Evolutionary conservation across 2,113 vertebrate species (phyloP), one percentile per base, ranked within the genome.

Genomic region (Helogale parvula): DNA sequence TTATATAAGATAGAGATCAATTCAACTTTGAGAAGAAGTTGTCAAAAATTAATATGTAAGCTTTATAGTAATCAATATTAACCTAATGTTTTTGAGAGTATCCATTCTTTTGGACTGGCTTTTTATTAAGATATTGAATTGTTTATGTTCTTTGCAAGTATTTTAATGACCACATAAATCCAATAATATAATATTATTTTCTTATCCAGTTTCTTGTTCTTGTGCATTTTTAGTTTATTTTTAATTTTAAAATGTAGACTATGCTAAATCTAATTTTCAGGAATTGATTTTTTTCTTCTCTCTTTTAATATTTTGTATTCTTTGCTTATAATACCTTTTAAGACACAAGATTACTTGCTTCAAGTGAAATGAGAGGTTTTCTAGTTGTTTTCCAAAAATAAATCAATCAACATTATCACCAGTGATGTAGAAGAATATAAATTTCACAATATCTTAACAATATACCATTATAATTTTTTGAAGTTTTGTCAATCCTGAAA

Each of bases 11-110:
- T 60, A 45, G 19, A 63, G 2, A 72, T 72, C 11, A 16, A 66
- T 38, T 97, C n/a, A 80, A 76, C 25, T 92, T 94, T 21, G 33
- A 57, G 1, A 89, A 87, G 60, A 47, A 88, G 15, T 47, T 96
- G 21, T 89, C 38, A 47, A 86, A 90, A 88, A 38, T 63, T 47
- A 45, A 88, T 72, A 41, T 52, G n/a, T 50, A 76, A 92, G 17
- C 47, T 83, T 93, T 82, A 47, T 47, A 94, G 45, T 92, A 66
- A 93, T 90, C 57, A 76, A 7, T 50, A 69, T 57, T 86, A 97
- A 95, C 27, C 19, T 54, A 82, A 68, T 66, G 13, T n/a, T 88
- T 82, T 90, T 72, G 13, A 54, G 50, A 76, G 4, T 35, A 72
- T 88, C 14, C 21, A 33, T 50, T 79, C 72, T 92, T 81, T 74